Percentiles rank a stretch among this genome's conserved stretches.
Evolutionary conservation across 2,113 vertebrate genomes (phyloP).

Genomic region (Labrus mixtus): DNA sequence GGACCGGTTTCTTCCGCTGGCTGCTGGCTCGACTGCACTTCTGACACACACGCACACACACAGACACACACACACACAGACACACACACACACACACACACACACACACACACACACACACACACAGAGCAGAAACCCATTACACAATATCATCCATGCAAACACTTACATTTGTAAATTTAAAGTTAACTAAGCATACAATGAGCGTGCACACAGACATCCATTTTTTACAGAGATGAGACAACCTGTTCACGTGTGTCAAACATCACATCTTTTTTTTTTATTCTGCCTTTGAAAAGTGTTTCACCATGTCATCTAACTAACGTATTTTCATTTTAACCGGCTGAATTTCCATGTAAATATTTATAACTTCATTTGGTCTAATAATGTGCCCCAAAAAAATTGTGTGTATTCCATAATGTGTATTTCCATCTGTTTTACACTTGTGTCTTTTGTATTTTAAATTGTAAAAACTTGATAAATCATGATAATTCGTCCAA

Average conservation of each 20-base stretch:
- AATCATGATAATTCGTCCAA: not conserved
- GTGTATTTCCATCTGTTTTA: constrained; percentile 14
- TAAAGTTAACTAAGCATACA: not conserved
- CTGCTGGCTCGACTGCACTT: constrained; percentile 79
- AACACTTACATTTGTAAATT: not conserved
- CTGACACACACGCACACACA: constrained; percentile 54
- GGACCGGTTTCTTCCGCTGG: constrained; percentile 82
- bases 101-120: constrained; percentile 18
- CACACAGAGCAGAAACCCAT: not conserved
- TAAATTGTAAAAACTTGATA: constrained; percentile 8
- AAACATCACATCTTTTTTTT: not conserved
- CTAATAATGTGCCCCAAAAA: constrained; percentile 21
- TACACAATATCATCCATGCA: constrained; percentile 3
- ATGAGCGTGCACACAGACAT: not conserved
- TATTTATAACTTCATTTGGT: constrained; percentile 11
- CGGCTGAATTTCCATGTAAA: constrained; percentile 29
- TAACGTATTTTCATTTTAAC: constrained; percentile 55
- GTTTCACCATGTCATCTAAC: constrained; percentile 42
- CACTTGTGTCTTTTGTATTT: not conserved
- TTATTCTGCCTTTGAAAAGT: constrained; percentile 17
- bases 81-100: constrained; percentile 5
- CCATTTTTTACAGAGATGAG: not conserved
- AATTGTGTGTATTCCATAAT: not conserved
- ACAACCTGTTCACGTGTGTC: not conserved
- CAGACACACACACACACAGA: not conserved